Evolutionary conservation across 2,888 invertebrate genomes (phyloP).

Genomic region (Drosophila kuntzei): DNA sequence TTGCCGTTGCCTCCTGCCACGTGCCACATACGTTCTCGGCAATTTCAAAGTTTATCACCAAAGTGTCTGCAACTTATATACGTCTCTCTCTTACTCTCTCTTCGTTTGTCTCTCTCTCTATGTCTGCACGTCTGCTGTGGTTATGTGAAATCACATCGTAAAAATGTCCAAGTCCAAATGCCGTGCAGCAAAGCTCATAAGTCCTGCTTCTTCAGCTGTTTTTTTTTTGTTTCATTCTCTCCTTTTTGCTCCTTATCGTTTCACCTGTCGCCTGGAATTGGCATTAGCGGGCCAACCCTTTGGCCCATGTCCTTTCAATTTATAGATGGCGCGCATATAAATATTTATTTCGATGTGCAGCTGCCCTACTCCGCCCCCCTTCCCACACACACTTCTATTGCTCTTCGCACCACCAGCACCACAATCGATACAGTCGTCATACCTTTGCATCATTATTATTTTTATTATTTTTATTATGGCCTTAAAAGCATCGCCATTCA

Average conservation of each 20-base stretch:
- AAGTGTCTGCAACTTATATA: constrained; percentile 72
- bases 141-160: constrained; percentile 84
- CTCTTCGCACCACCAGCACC: neutral
- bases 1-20: constrained; percentile 21
- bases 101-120: constrained; percentile 4
- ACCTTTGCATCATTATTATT: constrained; percentile 80
- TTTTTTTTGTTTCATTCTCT: neutral
- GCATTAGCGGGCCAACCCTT: constrained; percentile 56
- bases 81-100: constrained; percentile 8
- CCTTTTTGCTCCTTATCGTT: constrained; percentile 40
- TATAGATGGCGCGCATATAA: constrained; percentile 81
- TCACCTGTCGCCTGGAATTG: constrained; percentile 65
- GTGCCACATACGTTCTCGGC: constrained; percentile 50
- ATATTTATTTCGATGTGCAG: constrained; percentile 79
- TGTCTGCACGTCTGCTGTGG: constrained; percentile 79
- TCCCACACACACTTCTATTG: too few relatives aligned
- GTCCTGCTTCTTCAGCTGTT: constrained; percentile 55
- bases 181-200: constrained; percentile 81
- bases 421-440: constrained; percentile 54
- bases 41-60: constrained; percentile 81
- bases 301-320: constrained; percentile 70
- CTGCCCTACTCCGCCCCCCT: constrained; percentile 40
- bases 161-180: constrained; percentile 83
- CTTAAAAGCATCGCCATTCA: constrained; percentile 79
- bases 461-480: constrained; percentile 77